Conservation (phyloP, 1,140 invertebrate genomes). For the Drosophila punjabiensis region DNA sequence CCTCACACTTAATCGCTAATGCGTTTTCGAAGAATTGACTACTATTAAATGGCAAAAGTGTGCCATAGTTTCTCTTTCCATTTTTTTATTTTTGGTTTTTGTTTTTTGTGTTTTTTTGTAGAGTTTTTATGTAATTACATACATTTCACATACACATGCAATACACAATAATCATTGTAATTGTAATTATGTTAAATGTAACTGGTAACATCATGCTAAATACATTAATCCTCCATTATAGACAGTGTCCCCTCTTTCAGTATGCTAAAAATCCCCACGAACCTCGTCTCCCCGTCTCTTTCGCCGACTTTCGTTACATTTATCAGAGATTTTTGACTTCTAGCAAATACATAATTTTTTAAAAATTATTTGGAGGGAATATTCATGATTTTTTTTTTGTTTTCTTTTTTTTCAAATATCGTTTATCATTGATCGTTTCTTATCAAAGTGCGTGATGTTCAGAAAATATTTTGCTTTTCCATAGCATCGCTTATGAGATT, state of each 20-base stretch:
- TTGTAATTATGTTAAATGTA: conserved; percentile 77
- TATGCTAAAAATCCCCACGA: conserved; percentile 54
- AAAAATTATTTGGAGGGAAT: conserved; percentile 85
- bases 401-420: conserved; percentile 72
- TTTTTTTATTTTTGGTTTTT: conserved; percentile 30
- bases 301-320: conserved; percentile 45
- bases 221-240: conserved; percentile 62
- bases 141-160: conserved; percentile 81
- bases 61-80: conserved; percentile 65
- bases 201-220: conserved; percentile 81
- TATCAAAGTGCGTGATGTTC: conserved; percentile 58
- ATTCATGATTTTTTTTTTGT: conserved; percentile 73
- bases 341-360: conserved; percentile 81
- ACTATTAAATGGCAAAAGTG: conserved; percentile 81
- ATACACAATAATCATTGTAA: conserved; percentile 80
- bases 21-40: conserved; percentile 78
- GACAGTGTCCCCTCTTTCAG: conserved; percentile 35
- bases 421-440: conserved; percentile 59
- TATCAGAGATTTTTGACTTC: conserved; percentile 75
- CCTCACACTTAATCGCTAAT: conserved; percentile 63
- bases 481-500: conserved; percentile 43
- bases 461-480: conserved; percentile 50
- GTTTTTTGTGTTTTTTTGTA: conserved; percentile 30
- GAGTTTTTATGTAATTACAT: conserved; percentile 74
- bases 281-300: not conserved